Percentiles rank a stretch among this genome's conserved stretches.
These are phyloP conservation scores for Daktulosphaira vitifoliae DNA, from an alignment of 1,140 invertebrate species.

Conservation along the genomic window DNA sequence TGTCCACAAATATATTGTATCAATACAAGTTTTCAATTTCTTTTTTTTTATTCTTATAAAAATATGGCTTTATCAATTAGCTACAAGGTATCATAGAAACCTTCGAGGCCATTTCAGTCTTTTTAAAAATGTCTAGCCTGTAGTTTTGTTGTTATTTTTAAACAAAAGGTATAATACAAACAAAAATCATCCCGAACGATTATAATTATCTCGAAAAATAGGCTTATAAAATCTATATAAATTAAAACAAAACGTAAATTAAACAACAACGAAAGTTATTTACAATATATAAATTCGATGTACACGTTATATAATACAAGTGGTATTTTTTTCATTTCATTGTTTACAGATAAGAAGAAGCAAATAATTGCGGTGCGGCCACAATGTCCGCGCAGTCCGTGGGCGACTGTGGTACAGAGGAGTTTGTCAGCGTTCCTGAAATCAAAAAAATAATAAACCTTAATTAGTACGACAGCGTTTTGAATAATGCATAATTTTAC, in stretches of 20 bases:
- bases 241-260: constrained; percentile 24
- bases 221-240: constrained; percentile 28
- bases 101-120: constrained; percentile 31
- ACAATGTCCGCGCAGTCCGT: background rate
- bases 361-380: background rate
- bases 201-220: background rate
- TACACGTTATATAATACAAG: constrained; percentile 5
- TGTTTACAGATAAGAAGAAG: constrained; percentile 30
- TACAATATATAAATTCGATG: constrained; percentile 29
- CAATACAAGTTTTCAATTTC: background rate
- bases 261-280: constrained; percentile 27
- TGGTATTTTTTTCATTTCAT: constrained; percentile 5
- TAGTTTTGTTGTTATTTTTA: constrained; percentile 10
- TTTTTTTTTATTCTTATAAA: constrained; percentile 17
- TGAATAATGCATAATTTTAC: too few relatives aligned
- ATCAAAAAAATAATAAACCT: background rate
- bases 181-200: background rate
- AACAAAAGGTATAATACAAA: constrained; percentile 15
- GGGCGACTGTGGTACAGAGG: background rate
- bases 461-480: background rate
- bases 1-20: constrained; percentile 20
- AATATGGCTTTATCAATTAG: constrained; percentile 29
- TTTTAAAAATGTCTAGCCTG: constrained; percentile 32
- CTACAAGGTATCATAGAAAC: constrained; percentile 24
- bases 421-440: background rate